These are phyloP conservation scores for Charina bottae DNA, from an alignment of 2,113 vertebrate genomes.

Conservation along the genomic window DNA sequence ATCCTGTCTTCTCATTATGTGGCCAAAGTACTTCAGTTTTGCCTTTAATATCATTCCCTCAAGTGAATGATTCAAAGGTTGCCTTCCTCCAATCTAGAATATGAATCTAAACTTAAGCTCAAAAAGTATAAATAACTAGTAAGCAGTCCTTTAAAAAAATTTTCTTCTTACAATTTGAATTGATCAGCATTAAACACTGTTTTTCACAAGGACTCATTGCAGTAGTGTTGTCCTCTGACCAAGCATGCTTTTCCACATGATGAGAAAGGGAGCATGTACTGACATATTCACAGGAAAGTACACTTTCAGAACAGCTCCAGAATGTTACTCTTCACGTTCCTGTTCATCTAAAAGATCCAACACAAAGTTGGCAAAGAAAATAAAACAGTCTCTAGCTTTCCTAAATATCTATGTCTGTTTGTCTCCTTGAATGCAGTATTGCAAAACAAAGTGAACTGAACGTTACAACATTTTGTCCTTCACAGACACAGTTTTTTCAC, in stretches of 20 bases:
- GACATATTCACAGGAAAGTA: slow-evolving; percentile 9
- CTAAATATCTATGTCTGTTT: background rate
- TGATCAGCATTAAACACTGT: background rate
- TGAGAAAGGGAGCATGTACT: background rate
- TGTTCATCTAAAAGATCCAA: background rate
- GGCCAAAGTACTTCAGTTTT: too few relatives aligned
- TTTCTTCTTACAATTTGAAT: too few relatives aligned
- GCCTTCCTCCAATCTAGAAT: background rate
- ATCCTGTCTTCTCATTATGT: too few relatives aligned
- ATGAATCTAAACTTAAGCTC: background rate
- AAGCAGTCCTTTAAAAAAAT: too few relatives aligned
- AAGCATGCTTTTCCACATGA: background rate
- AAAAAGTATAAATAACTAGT: background rate
- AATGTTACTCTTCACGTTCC: background rate
- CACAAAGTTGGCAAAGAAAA: background rate
- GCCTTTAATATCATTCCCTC: too few relatives aligned
- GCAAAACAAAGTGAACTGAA: background rate
- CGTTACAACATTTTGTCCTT: too few relatives aligned
- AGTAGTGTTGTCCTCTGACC: background rate
- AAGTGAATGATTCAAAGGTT: too few relatives aligned
- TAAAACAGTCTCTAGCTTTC: background rate
- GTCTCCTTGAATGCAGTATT: background rate
- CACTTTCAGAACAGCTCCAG: background rate
- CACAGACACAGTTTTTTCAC: too few relatives aligned
- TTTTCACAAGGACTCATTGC: background rate